Evolutionary conservation across 2,113 vertebrate species (phyloP).

Genomic region (Gymnogyps californianus): DNA sequence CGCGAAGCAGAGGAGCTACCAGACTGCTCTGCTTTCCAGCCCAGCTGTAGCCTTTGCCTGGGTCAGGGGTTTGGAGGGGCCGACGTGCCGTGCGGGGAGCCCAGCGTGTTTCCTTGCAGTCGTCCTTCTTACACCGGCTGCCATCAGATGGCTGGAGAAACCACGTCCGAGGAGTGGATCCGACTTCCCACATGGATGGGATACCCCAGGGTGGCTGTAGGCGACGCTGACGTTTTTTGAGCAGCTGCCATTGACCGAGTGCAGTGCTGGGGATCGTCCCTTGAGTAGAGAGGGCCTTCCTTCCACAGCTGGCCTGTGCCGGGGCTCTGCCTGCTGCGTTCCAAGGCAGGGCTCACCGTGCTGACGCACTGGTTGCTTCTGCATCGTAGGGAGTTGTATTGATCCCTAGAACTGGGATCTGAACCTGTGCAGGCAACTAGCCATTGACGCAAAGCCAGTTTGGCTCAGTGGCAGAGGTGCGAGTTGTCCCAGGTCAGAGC

Average conservation of each 20-base stretch:
- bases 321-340: background rate
- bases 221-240: background rate
- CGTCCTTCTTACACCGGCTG: background rate
- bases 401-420: background rate
- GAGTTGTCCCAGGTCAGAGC: background rate
- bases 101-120: background rate
- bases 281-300: background rate
- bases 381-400: rapidly evolving
- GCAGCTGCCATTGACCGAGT: background rate
- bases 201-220: background rate
- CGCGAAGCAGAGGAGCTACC: background rate
- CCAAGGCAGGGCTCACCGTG: background rate
- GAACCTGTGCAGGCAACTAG: background rate
- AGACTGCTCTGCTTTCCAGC: background rate
- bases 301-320: background rate
- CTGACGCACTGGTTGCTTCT: background rate
- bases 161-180: rapidly evolving
- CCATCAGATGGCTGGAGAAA: background rate
- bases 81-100: rapidly evolving
- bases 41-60: rapidly evolving
- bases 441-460: background rate
- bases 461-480: background rate
- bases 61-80: background rate
- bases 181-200: background rate
- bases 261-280: background rate